Evolutionary conservation across 2,797 vertebrate genomes (phyloP).

Genomic region (Ceyx erithaca): DNA sequence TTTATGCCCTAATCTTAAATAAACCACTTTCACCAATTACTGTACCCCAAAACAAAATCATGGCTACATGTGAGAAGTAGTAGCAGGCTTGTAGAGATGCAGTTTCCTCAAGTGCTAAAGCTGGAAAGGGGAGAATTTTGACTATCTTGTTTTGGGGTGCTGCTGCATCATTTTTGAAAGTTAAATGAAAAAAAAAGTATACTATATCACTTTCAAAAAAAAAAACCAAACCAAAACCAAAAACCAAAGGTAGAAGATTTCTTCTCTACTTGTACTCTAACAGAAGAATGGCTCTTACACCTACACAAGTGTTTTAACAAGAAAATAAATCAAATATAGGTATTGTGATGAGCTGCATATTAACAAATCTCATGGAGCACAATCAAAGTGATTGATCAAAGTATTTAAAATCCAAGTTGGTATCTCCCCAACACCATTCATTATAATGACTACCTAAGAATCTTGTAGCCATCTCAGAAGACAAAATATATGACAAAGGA

Average conservation of each 20-base stretch:
- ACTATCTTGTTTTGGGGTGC: not conserved
- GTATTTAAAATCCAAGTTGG: not conserved
- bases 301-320: not conserved
- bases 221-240: not conserved
- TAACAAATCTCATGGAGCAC: not conserved
- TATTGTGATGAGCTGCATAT: not conserved
- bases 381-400: not conserved
- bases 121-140: not conserved
- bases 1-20: not conserved
- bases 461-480: not conserved
- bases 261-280: not conserved
- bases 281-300: not conserved
- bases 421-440: not conserved
- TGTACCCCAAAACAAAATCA: not conserved
- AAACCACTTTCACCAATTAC: not conserved
- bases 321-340: not conserved
- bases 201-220: not conserved
- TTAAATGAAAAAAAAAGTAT: not conserved
- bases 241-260: not conserved
- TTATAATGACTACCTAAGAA: not conserved
- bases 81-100: not conserved
- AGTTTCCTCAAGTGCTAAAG: constrained; percentile 12
- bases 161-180: not conserved
- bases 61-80: not conserved
- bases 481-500: not conserved